Conservation (phyloP, 2,797 vertebrate genomes). For the Emys orbicularis region DNA sequence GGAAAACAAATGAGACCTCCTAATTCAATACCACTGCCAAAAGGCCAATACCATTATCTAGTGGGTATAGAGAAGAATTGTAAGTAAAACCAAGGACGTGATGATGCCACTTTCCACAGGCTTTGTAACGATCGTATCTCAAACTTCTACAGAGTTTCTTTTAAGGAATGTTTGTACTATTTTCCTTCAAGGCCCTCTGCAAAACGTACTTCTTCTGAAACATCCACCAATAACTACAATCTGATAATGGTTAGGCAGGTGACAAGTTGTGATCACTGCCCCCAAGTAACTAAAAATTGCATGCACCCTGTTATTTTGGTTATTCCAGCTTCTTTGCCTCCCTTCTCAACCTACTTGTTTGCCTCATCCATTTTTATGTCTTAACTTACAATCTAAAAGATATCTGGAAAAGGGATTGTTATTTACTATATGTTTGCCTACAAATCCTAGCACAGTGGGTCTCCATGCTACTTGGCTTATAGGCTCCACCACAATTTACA, state of each 20-base stretch:
- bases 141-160: constrained; percentile 5
- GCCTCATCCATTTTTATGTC: not conserved
- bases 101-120: not conserved
- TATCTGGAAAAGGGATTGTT: not conserved
- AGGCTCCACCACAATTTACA: not conserved
- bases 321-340: not conserved
- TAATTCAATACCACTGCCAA: constrained; percentile 8
- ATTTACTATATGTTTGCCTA: not conserved
- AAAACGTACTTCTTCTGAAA: not conserved
- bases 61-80: not conserved
- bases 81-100: not conserved
- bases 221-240: not conserved
- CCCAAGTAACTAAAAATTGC: not conserved
- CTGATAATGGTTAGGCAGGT: not conserved
- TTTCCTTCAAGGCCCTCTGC: not conserved
- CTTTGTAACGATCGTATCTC: not conserved
- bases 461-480: not conserved
- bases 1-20: not conserved
- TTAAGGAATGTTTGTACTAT: not conserved
- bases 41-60: not conserved
- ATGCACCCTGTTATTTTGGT: not conserved
- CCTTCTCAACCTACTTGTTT: not conserved
- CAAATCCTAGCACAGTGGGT: fast-evolving
- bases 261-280: not conserved
- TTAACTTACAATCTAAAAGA: fast-evolving